phyloP scores from a whole-genome alignment of 2,888 invertebrate genomes.

The Drosophila longiperda region DNA sequence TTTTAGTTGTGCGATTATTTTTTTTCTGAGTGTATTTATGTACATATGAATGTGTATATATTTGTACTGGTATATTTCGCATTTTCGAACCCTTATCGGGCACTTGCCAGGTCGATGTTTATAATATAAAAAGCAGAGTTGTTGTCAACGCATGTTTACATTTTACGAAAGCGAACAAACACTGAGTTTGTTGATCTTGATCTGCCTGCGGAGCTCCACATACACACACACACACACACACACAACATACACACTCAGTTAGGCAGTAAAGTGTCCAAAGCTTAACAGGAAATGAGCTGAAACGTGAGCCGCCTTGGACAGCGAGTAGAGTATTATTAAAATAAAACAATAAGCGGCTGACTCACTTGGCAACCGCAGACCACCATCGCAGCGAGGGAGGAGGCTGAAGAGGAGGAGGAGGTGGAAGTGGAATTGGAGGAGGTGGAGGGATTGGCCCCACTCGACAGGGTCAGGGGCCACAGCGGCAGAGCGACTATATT shows the following conservation, averaged over 20 bases:
- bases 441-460: conserved; percentile 1
- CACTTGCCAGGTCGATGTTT: conserved; percentile 47
- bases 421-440: not conserved
- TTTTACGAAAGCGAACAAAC: conserved; percentile 41
- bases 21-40: not conserved
- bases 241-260: not conserved
- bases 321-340: conserved; percentile 3
- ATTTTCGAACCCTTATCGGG: conserved; percentile 60
- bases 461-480: conserved; percentile 54
- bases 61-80: conserved; percentile 9
- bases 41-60: not conserved
- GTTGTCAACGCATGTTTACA: conserved; percentile 66
- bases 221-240: not conserved
- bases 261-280: conserved; percentile 18
- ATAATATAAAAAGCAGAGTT: conserved; percentile 32
- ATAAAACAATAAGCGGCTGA: conserved; percentile 29
- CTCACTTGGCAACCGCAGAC: conserved; percentile 40
- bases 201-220: conserved; percentile 10
- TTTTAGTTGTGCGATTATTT: not conserved
- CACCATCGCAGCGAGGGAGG: conserved; percentile 9
- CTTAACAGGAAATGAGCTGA: conserved; percentile 50
- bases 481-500: conserved; percentile 35
- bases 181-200: conserved; percentile 67
- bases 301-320: conserved; percentile 55
- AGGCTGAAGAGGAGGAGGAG: not conserved